Conservation (phyloP, 2,113 vertebrate species). For the Lasiurus cinereus region DNA sequence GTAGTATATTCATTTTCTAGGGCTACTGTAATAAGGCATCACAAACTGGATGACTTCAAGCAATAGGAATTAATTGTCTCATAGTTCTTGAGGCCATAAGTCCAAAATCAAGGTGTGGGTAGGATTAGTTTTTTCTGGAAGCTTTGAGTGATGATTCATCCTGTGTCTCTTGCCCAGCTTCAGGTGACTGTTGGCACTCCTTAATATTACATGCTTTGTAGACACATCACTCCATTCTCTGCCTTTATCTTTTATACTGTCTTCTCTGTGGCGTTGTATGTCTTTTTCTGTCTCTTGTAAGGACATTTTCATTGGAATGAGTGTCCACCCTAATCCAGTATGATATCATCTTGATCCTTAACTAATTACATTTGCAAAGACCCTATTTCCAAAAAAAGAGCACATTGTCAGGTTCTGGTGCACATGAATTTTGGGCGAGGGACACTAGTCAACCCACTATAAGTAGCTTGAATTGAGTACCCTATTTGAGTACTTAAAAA, state of each 20-base stretch:
- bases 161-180: neutral
- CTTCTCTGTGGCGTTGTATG: neutral
- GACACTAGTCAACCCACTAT: neutral
- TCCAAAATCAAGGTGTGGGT: neutral
- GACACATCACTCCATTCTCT: neutral
- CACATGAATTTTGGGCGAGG: neutral
- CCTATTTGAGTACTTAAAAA: neutral
- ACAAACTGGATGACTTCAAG: neutral
- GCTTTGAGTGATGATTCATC: neutral
- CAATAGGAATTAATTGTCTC: neutral
- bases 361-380: constrained; percentile 20
- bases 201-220: neutral
- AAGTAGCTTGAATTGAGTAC: neutral
- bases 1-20: neutral
- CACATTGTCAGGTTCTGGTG: neutral
- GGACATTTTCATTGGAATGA: neutral
- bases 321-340: neutral
- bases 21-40: neutral
- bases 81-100: neutral
- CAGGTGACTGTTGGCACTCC: neutral
- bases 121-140: neutral
- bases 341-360: neutral
- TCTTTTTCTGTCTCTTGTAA: constrained; percentile 35
- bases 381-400: neutral
- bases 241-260: neutral